Base-by-base conservation (phyloP, 53 echinoderm and acorn worm species). In the Hippasteria phrygiana region DNA sequence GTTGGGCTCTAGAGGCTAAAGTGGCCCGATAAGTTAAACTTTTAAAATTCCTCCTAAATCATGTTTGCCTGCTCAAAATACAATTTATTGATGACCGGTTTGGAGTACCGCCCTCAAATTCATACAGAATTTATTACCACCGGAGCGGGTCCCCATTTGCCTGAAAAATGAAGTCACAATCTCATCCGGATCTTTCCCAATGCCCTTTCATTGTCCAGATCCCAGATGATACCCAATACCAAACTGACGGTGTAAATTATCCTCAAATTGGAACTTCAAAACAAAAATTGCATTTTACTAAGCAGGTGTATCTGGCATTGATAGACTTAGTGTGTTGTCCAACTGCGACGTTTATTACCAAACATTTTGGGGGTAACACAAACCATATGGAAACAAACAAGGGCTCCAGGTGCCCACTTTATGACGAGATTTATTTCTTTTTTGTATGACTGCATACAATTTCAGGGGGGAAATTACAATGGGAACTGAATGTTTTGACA, bases 271-370 rank as follows among this genome's bases (percentile, higher is more conserved):
- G 27, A 38, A 41, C 24, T 24, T 4, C 28, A 28, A 77, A 47
- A 28, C 27, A 26, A 47, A 34, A 34, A 26, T 28, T 79, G 62
- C 38, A 5, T 38, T 38, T 36, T 9, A 17, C 2, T 62, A 22
- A 37, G 59, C 79, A 79, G 79, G 79, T 79, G 79, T 18, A 10
- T 40, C n/a, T 79, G 69, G 32, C 39, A 0, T 10, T 79, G 79
- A 79, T 22, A 37, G 55, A 79, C 39, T 59, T n/a, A 2, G 9
- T 11, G 20, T 22, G 3, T 55, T 79, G 56, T 59, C n/a, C 24
- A 37, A 24, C 55, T 79, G 59, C 59, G 79, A 48, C 79, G 38
- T 79, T 79, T 79, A 79, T 79, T 36, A 79, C 59, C 79, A 79
- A 79, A 79, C 55, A 79, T 55, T 79, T 55, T 29, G 39, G 37